A percentile compares a stretch with the other conserved stretches of the same genome.
Conservation (phyloP, 2,113 vertebrate species). For the Hippocampus guttulatus region DNA sequence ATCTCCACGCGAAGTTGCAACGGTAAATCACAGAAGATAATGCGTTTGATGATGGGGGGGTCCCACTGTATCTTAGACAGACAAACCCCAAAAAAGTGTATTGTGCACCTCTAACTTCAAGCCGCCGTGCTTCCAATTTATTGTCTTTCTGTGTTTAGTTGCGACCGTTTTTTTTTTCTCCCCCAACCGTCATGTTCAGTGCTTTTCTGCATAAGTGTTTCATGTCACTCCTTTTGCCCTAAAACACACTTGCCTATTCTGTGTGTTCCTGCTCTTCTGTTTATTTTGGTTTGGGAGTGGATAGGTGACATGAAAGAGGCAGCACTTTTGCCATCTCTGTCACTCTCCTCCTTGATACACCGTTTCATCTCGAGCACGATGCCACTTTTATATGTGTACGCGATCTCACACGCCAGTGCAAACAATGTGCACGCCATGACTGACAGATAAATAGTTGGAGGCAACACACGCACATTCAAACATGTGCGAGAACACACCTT, state of each 20-base stretch:
- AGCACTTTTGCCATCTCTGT: constrained; percentile 65
- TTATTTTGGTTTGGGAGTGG: constrained; percentile 69
- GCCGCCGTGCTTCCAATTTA: constrained; percentile 59
- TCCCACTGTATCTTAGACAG: constrained; percentile 1
- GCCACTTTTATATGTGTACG: constrained; percentile 61
- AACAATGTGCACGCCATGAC: constrained; percentile 43
- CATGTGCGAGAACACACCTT: constrained; percentile 54
- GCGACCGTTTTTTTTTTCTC: constrained; percentile 31
- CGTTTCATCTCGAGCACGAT: constrained; percentile 70
- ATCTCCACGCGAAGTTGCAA: background rate
- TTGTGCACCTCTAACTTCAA: constrained; percentile 25
- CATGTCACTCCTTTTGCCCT: constrained; percentile 61
- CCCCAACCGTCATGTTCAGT: constrained; percentile 64
- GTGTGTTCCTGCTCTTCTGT: constrained; percentile 62
- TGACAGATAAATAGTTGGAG: constrained; percentile 61
- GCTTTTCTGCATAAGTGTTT: constrained; percentile 63
- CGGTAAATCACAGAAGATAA: background rate
- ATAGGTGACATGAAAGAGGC: constrained; percentile 68
- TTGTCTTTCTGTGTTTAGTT: constrained; percentile 42
- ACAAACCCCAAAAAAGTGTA: constrained; percentile 46
- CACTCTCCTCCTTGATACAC: constrained; percentile 67
- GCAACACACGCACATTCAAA: constrained; percentile 33
- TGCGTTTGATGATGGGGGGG: background rate
- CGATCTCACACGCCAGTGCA: constrained; percentile 31
- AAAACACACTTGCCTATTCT: constrained; percentile 63